Base-by-base conservation (phyloP, 2,797 vertebrate species). In the Euphonia xanthogaster region DNA sequence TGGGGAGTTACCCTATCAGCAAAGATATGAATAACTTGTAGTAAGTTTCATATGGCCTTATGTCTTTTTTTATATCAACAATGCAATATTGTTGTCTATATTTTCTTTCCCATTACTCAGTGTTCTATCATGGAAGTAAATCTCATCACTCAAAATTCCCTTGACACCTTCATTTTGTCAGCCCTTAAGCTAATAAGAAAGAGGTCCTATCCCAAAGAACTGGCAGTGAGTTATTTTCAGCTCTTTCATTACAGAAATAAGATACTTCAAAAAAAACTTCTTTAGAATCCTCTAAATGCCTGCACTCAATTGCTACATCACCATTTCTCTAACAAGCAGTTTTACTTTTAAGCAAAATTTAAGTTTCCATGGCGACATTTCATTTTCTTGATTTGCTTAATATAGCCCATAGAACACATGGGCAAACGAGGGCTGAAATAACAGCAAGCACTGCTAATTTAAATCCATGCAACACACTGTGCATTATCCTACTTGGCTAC, bases 311-410 rank as follows among this genome's bases (percentile, higher is more conserved):
- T 61, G 44, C 71, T 81, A 4, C 24, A 76, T 68, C 39, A 85
- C 60, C 35, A 48, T 44, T 67, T 94, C 61, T 88, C 65, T 35
- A 89, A 92, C 27, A 86, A 70, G 53, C 40, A 39, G 31, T 40
- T 92, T 77, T 75, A 84, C 40, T 80, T 86, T 66, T 40, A 57
- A 93, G 81, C 7, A 90, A 83, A 86, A 83, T 57, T 79, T 42
- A 84, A 54, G 62, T 85, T 70, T 66, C 84, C 78, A 77, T 51
- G 44, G 54, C 44, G 83, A 72, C 70, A 78, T 58, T 87, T 81
- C 5, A 61, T 84, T 94, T 95, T 86, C 84, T 75, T 86, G 62
- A 44, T 33, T 63, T 87, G 50, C 60, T 78, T 91, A 89, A 89
- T 60, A 92, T 33, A 86, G 10, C 25, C 31, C 24, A 60, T 22